Base-by-base conservation (phyloP, 2,888 invertebrate genomes). In the Leptothorax acervorum region DNA sequence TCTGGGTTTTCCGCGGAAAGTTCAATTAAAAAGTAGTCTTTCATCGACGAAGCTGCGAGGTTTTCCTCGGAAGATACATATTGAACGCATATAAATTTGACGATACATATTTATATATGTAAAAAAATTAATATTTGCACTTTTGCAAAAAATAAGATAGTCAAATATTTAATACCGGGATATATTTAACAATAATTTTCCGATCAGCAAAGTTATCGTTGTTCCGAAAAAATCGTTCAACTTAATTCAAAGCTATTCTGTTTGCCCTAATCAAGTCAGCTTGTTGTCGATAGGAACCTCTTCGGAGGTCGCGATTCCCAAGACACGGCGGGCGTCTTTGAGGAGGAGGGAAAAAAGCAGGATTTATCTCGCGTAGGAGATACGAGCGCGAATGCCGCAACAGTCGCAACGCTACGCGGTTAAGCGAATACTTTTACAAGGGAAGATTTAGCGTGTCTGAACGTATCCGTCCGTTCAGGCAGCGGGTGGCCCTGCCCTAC, bases 341-440 rank as follows among this genome's bases (percentile, higher is more conserved):
- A 42, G 42, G 42, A 42, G 42, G 8, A 9, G 42, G 9, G 42
- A 42, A 42, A 42, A 42, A 42, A 42, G 2, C 11, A 8, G 11
- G 11, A 42, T 11, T 1, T 3, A 39, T 3, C 45, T 57, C 42
- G 23, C 31, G 4, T n/a, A 62, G 9, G 1, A 74, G 57, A 74
- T 28, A 42, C 28, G n/a, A 45, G 23, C 81, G n/a, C 71, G 81
- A 82, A 63, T 84, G 48, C 84, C 68, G 57, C 31, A 60, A 45
- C 79, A 70, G 35, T 28, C 75, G 48, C 39, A 31, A 70, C 5
- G 39, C 12, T 55, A 60, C 73, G 66, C 55, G 45, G 12, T 39
- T 73, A 78, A 85, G 60, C 66, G 83, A 78, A 85, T 84, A 84
- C 60, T 85, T 79, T 73, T 66, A 51, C 65, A 74, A 68, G 42